Percentiles rank a stretch among this genome's conserved stretches.
phyloP scores from a whole-genome alignment of 2,113 vertebrate species.

The Tamias sibiricus region DNA sequence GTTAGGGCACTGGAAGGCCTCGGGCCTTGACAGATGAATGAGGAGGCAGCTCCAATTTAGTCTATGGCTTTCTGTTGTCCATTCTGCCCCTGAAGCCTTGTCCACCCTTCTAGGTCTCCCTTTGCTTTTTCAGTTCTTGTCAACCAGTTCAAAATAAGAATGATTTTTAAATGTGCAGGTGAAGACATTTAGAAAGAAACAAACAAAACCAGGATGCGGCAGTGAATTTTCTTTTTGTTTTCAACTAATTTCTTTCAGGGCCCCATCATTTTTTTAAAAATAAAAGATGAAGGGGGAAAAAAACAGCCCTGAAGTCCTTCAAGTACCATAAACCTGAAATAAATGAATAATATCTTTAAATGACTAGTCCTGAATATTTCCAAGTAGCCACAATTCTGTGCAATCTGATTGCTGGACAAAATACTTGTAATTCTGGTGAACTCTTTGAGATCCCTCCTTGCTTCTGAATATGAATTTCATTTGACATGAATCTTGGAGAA shows the following conservation, averaged over 20 bases:
- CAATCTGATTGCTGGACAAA: slow-evolving; percentile 75
- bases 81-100: neutral
- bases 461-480: slow-evolving; percentile 59
- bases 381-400: slow-evolving; percentile 61
- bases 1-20: neutral
- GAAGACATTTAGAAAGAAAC: neutral
- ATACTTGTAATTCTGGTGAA: neutral
- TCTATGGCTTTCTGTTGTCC: neutral
- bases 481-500: slow-evolving; percentile 70
- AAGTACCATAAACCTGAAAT: slow-evolving; percentile 49
- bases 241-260: slow-evolving; percentile 12
- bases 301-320: slow-evolving; percentile 47
- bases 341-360: slow-evolving; percentile 70
- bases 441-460: slow-evolving; percentile 46
- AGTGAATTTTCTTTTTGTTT: slow-evolving; percentile 16
- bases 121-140: neutral
- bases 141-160: neutral
- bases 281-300: neutral
- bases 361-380: slow-evolving; percentile 64
- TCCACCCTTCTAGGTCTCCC: neutral
- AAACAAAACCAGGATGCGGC: neutral
- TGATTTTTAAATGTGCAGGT: slow-evolving; percentile 25
- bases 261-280: neutral
- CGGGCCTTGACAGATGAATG: neutral
- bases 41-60: neutral